A percentile compares a stretch with the other conserved stretches of the same genome.
Conservation (phyloP, 2,888 invertebrate genomes). For the Pandemis corylana region DNA sequence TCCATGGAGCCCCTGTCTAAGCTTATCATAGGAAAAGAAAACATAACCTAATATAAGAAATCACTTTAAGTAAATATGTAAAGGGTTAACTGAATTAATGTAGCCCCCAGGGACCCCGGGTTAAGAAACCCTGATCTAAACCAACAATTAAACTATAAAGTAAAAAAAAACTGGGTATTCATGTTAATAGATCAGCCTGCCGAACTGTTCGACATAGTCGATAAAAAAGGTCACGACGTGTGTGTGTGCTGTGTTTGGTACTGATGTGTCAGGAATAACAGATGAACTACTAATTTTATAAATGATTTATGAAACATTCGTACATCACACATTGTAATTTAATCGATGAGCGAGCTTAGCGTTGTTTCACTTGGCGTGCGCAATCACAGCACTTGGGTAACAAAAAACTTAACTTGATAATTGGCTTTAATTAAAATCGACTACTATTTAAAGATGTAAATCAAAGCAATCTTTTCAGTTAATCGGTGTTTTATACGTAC, state of each 20-base stretch:
- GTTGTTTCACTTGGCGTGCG: background rate
- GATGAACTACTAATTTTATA: constrained; percentile 15
- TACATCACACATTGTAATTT: constrained; percentile 10
- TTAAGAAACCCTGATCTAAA: too few species aligned
- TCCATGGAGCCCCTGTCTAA: too few species aligned
- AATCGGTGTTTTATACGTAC: too few species aligned
- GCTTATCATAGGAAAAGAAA: too few species aligned
- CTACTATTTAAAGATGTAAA: background rate
- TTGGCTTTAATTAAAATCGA: background rate
- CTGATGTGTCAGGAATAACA: background rate
- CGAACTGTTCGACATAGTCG: background rate
- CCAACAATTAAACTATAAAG: too few species aligned
- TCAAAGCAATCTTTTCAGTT: too few species aligned
- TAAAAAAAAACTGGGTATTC: background rate
- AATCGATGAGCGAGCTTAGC: constrained; percentile 8
- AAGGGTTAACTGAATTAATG: too few species aligned
- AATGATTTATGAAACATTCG: background rate
- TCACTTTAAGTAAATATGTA: too few species aligned
- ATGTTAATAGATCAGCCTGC: background rate
- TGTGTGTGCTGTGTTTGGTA: background rate
- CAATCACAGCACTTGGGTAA: background rate
- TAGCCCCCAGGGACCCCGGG: background rate
- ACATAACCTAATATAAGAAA: too few species aligned
- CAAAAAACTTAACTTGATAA: background rate
- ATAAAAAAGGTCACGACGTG: constrained; percentile 6